A percentile compares a stretch with the other conserved stretches of the same genome.
Evolutionary conservation across 2,113 vertebrate species (phyloP).

Genomic region (Diphyllodes magnificus): DNA sequence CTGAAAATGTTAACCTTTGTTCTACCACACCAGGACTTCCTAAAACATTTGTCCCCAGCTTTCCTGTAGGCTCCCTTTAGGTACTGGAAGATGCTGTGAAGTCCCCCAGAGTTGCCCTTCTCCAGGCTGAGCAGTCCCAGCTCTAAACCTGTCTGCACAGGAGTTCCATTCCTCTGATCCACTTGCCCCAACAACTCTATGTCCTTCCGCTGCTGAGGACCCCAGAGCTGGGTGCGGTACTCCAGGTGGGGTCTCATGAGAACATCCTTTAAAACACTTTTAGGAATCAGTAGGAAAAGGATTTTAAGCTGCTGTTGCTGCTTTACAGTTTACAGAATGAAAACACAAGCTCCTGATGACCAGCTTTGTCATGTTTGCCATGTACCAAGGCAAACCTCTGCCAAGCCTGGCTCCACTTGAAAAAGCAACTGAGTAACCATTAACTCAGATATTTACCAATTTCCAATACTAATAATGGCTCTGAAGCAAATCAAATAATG

Average conservation of each 20-base stretch:
- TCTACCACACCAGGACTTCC: background rate
- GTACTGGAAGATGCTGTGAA: background rate
- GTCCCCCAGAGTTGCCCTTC: background rate
- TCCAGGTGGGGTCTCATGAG: background rate
- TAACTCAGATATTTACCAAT: background rate
- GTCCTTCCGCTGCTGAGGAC: background rate
- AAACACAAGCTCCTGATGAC: background rate
- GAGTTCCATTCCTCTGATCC: background rate
- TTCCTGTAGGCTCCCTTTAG: background rate
- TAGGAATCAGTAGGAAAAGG: background rate
- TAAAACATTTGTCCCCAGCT: background rate
- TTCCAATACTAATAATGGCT: background rate
- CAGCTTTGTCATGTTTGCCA: background rate
- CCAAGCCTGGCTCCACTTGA: background rate
- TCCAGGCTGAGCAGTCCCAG: background rate
- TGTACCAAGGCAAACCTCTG: background rate
- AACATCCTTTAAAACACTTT: background rate
- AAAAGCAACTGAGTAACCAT: background rate
- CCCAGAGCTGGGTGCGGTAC: too few relatives aligned
- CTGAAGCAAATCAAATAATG: background rate
- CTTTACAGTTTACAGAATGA: background rate
- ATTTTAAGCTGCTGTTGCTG: background rate
- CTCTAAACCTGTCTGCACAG: background rate
- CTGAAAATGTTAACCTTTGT: background rate
- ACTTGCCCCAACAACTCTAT: background rate